A percentile compares a stretch with the other conserved stretches of the same genome.
Evolutionary conservation across 2,888 invertebrate species (phyloP).

Genomic region (Heliconius hortense): DNA sequence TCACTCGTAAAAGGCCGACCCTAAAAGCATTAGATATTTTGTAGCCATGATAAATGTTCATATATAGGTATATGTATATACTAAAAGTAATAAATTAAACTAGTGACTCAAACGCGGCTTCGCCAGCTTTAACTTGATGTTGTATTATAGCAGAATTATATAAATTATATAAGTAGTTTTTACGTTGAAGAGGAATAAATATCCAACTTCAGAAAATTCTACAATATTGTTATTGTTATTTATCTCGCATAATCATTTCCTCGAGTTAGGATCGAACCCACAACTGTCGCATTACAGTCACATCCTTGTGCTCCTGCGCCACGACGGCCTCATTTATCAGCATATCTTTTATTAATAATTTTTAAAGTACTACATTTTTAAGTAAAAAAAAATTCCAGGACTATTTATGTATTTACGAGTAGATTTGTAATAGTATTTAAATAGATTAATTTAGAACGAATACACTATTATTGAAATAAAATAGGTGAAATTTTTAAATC

Average conservation of each 20-base stretch:
- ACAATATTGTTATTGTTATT: too few relatives aligned
- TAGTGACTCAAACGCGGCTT: too few relatives aligned
- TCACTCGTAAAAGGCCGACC: slow-evolving; percentile 22
- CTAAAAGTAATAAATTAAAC: not conserved
- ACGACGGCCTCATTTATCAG: not conserved
- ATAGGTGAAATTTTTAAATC: not conserved
- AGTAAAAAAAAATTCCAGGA: not conserved
- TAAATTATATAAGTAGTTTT: too few relatives aligned
- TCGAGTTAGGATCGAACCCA: not conserved
- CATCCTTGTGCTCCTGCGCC: not conserved
- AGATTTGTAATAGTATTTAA: too few relatives aligned
- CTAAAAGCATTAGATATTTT: slow-evolving; percentile 27
- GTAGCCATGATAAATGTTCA: slow-evolving; percentile 6
- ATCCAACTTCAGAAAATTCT: too few relatives aligned
- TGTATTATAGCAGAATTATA: too few relatives aligned
- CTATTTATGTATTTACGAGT: not conserved
- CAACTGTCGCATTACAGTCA: not conserved
- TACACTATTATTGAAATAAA: not conserved
- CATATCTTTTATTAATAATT: not conserved
- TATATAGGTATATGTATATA: not conserved
- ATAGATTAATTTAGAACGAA: too few relatives aligned
- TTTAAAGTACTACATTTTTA: not conserved
- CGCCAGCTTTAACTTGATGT: too few relatives aligned
- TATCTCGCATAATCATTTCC: not conserved
- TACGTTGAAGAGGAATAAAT: too few relatives aligned